Conservation (phyloP, 2,888 invertebrate genomes). For the Druceiella hillmani region DNA sequence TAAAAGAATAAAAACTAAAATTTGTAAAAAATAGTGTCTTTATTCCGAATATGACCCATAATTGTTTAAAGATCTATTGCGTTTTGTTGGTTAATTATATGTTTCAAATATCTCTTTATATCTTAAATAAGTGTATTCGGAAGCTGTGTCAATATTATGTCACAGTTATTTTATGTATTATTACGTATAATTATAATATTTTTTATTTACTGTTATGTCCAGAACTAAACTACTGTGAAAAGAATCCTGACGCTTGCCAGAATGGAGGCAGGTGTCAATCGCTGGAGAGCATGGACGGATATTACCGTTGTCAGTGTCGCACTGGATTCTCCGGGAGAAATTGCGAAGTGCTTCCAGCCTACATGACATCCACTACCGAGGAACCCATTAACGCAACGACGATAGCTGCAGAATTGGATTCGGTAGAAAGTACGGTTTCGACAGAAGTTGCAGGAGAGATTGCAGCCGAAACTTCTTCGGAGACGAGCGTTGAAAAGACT, state of each 20-base stretch:
- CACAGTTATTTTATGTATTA: no score
- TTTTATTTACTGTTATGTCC: constrained; percentile 25
- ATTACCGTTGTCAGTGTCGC: constrained; percentile 70
- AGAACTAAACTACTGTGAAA: constrained; percentile 82
- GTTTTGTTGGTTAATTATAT: no score
- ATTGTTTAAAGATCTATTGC: no score
- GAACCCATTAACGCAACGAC: constrained; percentile 22
- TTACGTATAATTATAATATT: not conserved
- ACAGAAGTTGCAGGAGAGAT: constrained; percentile 14
- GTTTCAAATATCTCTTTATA: no score
- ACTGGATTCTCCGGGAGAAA: constrained; percentile 69
- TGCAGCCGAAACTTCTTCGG: constrained; percentile 16
- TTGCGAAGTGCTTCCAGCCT: constrained; percentile 58
- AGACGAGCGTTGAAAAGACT: constrained; percentile 9
- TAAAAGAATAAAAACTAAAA: no score
- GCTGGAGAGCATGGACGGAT: constrained; percentile 68
- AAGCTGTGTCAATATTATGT: no score
- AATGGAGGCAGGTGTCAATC: constrained; percentile 81
- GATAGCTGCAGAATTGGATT: not conserved
- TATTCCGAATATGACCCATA: no score
- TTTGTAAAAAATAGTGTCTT: no score
- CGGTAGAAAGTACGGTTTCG: not conserved
- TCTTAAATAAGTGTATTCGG: not conserved
- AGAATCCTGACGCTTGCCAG: constrained; percentile 66
- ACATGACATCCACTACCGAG: constrained; percentile 28